Conservation (phyloP, 2,888 invertebrate genomes). For the Lycaena phlaeas region DNA sequence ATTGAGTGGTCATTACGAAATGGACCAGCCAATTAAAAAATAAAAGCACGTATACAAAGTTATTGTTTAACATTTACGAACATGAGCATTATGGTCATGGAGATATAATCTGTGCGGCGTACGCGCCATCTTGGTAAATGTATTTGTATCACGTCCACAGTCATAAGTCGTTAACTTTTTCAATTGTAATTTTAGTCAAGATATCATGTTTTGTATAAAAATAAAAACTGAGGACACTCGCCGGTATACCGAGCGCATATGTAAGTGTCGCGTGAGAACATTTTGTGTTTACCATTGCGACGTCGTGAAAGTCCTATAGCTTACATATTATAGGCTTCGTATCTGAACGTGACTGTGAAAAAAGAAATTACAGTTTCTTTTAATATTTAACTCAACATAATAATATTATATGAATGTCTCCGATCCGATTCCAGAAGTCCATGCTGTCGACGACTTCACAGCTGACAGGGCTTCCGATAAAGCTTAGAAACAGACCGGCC, state of each 20-base stretch:
- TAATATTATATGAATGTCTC: too few species aligned
- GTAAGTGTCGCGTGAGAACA: conserved; percentile 48
- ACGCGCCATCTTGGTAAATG: conserved; percentile 41
- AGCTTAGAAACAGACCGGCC: too few species aligned
- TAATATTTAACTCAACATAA: too few species aligned
- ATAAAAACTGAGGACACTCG: conserved; percentile 40
- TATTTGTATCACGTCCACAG: conserved; percentile 63
- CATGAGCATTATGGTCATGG: conserved; percentile 48
- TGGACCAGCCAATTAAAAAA: conserved; percentile 35
- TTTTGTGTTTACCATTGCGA: conserved; percentile 16
- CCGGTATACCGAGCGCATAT: conserved; percentile 28
- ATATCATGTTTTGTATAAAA: conserved; percentile 40
- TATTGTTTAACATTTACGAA: conserved; percentile 54
- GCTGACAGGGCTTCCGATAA: too few species aligned
- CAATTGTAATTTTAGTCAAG: conserved; percentile 35
- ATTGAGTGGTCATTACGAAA: conserved; percentile 14
- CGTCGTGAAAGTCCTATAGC: conserved; percentile 7
- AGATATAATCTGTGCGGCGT: conserved; percentile 50
- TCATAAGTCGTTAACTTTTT: conserved; percentile 55
- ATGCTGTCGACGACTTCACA: too few species aligned
- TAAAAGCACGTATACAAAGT: conserved; percentile 60
- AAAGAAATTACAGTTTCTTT: too few species aligned
- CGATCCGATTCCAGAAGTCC: too few species aligned
- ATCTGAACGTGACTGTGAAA: too few species aligned
- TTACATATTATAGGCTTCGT: conserved; percentile 13